Evolutionary conservation across 2,888 invertebrate species (phyloP).

Genomic region (Dynastes maya): DNA sequence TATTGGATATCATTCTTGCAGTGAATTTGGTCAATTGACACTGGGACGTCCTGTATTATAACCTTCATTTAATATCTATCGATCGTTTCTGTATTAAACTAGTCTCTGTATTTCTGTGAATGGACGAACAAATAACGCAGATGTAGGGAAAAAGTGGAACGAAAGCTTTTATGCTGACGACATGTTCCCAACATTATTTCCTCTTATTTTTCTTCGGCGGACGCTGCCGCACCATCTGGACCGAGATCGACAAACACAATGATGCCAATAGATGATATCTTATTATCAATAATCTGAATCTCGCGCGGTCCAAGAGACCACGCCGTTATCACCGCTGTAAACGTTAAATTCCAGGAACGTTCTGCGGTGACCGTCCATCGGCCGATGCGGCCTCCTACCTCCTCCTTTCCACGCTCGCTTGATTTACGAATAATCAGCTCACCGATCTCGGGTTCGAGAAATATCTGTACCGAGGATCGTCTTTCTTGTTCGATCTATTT

Average conservation of each 20-base stretch:
- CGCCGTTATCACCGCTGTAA: slow-evolving; percentile 39
- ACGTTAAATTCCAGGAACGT: slow-evolving; percentile 44
- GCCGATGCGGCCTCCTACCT: background rate
- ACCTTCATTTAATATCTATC: slow-evolving; percentile 10
- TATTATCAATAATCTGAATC: slow-evolving; percentile 44
- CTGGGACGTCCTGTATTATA: background rate
- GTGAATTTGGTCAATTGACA: too few relatives aligned
- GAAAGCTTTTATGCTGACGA: slow-evolving; percentile 41
- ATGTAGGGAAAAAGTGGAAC: background rate
- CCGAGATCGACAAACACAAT: slow-evolving; percentile 42
- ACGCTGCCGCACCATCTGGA: slow-evolving; percentile 36
- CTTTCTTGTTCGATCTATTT: slow-evolving; percentile 42
- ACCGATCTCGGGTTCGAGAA: slow-evolving; percentile 38
- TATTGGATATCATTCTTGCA: too few relatives aligned
- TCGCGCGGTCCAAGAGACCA: slow-evolving; percentile 40
- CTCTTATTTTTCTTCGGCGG: slow-evolving; percentile 23
- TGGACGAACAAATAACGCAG: slow-evolving; percentile 26
- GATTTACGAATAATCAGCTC: slow-evolving; percentile 43
- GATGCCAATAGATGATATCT: slow-evolving; percentile 45
- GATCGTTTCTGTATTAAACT: background rate
- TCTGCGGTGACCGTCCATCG: slow-evolving; percentile 35
- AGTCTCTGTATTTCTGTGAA: slow-evolving; percentile 15
- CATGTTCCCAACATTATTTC: slow-evolving; percentile 36
- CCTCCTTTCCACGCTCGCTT: slow-evolving; percentile 43
- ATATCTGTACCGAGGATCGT: slow-evolving; percentile 41